Percentiles rank a stretch among this genome's conserved stretches.
phyloP scores from a whole-genome alignment of 2,113 vertebrate species.

The Phainopepla nitens region DNA sequence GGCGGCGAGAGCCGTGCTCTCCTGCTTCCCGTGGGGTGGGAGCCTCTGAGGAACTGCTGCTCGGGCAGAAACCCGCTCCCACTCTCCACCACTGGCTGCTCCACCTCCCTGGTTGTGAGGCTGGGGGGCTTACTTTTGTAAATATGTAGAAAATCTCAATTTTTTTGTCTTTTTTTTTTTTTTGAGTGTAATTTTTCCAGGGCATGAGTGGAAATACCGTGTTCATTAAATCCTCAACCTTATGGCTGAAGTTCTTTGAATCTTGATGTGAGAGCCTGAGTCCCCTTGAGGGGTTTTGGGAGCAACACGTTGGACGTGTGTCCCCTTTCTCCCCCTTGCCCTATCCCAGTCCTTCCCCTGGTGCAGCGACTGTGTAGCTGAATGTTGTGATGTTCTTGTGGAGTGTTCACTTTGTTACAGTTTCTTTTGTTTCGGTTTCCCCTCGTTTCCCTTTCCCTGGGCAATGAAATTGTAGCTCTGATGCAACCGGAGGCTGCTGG shows the following conservation, averaged over 20 bases:
- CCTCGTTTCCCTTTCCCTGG: background rate
- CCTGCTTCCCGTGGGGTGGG: background rate
- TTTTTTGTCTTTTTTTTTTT: background rate
- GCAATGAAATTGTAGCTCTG: background rate
- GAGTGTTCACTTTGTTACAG: background rate
- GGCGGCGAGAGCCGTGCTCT: background rate
- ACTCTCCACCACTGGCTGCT: background rate
- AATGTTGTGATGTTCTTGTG: conserved; percentile 27
- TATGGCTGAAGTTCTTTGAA: background rate
- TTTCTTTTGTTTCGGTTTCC: no score
- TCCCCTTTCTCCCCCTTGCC: background rate
- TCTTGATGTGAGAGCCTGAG: background rate
- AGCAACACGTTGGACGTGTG: background rate
- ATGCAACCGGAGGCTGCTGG: background rate
- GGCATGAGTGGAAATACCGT: conserved; percentile 20
- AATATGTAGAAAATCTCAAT: conserved; percentile 53
- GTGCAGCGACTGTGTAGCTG: conserved; percentile 40
- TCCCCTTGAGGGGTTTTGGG: background rate
- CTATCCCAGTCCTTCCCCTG: background rate
- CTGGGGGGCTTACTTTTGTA: conserved; percentile 39
- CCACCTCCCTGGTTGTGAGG: conserved; percentile 56
- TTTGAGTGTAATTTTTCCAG: conserved; percentile 19
- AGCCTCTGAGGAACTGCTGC: conserved; percentile 29
- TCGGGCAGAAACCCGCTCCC: background rate
- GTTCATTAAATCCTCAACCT: conserved; percentile 27